Conservation (phyloP, 2,888 invertebrate species). For the Anoncus sp. region DNA sequence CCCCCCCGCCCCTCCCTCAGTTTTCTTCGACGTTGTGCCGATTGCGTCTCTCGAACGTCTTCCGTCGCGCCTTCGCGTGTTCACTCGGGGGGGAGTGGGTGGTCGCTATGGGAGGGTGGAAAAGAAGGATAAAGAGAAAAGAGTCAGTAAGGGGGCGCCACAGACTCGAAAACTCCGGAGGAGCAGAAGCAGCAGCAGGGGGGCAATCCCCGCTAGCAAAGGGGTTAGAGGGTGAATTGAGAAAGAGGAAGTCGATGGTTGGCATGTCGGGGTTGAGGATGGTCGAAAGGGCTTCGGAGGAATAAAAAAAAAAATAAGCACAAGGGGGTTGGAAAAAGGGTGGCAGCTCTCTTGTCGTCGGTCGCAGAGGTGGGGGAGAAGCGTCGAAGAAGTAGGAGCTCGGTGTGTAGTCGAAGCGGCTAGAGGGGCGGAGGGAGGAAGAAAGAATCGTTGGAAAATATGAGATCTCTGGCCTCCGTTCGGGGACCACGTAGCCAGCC, state of each 20-base stretch:
- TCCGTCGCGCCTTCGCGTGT: constrained; percentile 55
- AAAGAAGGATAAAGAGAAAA: constrained; percentile 7
- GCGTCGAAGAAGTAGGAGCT: constrained; percentile 49
- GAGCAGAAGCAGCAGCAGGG: constrained; percentile 24
- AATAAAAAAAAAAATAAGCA: constrained; percentile 70
- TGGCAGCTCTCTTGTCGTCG: constrained; percentile 59
- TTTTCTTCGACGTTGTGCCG: constrained; percentile 37
- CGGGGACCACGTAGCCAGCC: constrained; percentile 82
- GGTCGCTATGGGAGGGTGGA: constrained; percentile 45
- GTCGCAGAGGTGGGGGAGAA: constrained; percentile 23
- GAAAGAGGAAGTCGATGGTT: constrained; percentile 63
- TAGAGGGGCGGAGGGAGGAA: constrained; percentile 15
- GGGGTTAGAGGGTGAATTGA: constrained; percentile 57
- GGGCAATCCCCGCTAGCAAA: not conserved
- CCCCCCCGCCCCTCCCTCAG: not conserved
- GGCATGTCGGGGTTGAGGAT: constrained; percentile 62
- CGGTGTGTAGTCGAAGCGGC: constrained; percentile 16
- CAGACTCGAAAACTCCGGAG: constrained; percentile 47
- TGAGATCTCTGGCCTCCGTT: constrained; percentile 77
- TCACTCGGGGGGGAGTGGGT: constrained; percentile 53
- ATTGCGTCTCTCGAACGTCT: constrained; percentile 52
- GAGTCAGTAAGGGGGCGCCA: constrained; percentile 49
- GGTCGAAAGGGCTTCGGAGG: constrained; percentile 65
- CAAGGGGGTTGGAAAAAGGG: constrained; percentile 78
- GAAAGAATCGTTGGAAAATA: constrained; percentile 77